phyloP scores from a whole-genome alignment of 2,797 vertebrate species.

The Spondyliosoma cantharus region DNA sequence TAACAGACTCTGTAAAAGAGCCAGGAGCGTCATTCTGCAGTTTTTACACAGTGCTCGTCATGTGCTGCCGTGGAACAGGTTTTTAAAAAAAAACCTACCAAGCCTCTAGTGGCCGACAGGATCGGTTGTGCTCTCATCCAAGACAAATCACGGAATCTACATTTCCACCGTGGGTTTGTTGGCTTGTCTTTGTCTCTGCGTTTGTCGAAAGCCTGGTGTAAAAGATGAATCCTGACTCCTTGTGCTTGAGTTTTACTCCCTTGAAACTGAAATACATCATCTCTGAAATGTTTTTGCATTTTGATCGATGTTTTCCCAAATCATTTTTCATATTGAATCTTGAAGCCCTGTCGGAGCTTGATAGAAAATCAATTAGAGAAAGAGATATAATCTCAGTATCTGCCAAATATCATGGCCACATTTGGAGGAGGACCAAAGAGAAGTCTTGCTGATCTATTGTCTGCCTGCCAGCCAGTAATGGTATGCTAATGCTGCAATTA shows the following conservation, averaged over 20 bases:
- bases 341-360: conserved; percentile 22
- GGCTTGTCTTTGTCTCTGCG: conserved; percentile 6
- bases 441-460: conserved; percentile 49
- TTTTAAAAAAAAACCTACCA: conserved; percentile 39
- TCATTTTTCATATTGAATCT: conserved; percentile 18
- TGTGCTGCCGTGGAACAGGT: conserved; percentile 28
- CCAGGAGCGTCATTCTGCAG: conserved; percentile 22
- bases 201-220: conserved; percentile 33
- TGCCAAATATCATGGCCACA: conserved; percentile 41
- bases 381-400: conserved; percentile 22
- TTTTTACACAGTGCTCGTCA: conserved; percentile 33
- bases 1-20: conserved; percentile 54
- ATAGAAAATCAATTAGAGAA: conserved; percentile 42
- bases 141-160: conserved; percentile 27
- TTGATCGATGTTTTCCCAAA: conserved; percentile 22
- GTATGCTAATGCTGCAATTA: conserved; percentile 64
- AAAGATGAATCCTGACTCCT: conserved; percentile 18
- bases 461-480: conserved; percentile 58
- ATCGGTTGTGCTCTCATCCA: conserved; percentile 2
- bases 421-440: conserved; percentile 60
- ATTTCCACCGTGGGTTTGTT: conserved; percentile 20
- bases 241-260: not conserved
- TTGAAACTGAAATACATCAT: conserved; percentile 7
- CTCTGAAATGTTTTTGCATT: conserved; percentile 7
- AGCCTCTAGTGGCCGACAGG: conserved; percentile 7